Evolutionary conservation across 2,113 vertebrate genomes (phyloP), one percentile per base, ranked within the genome.

Genomic region (Litocranius walleri): DNA sequence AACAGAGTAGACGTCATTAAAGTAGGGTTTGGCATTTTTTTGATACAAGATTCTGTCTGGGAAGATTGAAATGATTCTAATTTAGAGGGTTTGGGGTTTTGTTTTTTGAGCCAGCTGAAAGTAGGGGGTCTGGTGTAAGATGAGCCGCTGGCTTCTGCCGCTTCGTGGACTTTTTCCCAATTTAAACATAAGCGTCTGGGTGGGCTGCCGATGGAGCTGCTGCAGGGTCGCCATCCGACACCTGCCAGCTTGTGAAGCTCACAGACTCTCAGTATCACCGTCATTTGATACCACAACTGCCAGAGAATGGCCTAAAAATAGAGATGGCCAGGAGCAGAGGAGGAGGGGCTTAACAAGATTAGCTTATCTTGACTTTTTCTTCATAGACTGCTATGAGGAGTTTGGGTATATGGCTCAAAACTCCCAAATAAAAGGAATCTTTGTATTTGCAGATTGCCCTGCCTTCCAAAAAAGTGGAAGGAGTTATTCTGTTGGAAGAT

Each of bases 291-390:
- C 94, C 57, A 45, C 94, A 74, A 59, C 74, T 94, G 96, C 93
- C 59, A 88, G 77, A 71, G 59, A 86, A 45, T 57, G 56, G 81
- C 95, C 98, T 97, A 90, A 95, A 97, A 95, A 96, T 97, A 97
- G 94, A 95, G 85, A 52, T 61, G 61, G 36, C 67, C 56, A 54
- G 86, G 14, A 54, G 90, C 89, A 80, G 71, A 91, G 82, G 78
- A 91, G 82, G 78, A 81, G 56, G 91, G 62, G 78, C 89, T 61
- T 45, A 56, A n/a, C 40, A 43, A 45, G 94, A 94, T 91, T 7
- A 48, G 27, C 71, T 84, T 48, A 54, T 77, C 85, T 74, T 82
- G 29, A 48, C 61, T 85, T 50, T 94, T 80, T 91, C 71, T 90
- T 85, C 54, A 3, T 61, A 61, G 43, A 81, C 48, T 97, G 30